Base-by-base conservation (phyloP, 2,113 vertebrate species). In the Salvelinus fontinalis region DNA sequence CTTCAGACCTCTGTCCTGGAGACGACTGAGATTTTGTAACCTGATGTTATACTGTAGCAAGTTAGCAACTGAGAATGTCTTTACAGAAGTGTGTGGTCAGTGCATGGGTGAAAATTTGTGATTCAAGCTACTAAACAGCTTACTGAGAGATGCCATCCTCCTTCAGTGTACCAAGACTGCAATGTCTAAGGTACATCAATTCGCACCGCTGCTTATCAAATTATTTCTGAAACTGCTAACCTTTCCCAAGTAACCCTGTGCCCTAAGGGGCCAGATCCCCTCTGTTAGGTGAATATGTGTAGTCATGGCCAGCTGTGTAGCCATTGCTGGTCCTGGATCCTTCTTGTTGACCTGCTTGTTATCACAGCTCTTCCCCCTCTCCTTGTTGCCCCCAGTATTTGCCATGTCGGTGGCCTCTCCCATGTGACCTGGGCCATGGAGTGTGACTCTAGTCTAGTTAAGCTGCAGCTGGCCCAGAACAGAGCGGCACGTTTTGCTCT, bases 291-390 rank as follows among this genome's bases (percentile, higher is more conserved):
- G 51, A 54, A 18, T 18, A 54, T 72, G 70, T 59, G 70, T 20
- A 69, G 71, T 70, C 71, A 83, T 72, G 64, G 3, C 22, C 26
- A 18, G 59, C 64, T 31, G 49, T 29, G 24, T 59, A 70, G 51
- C 74, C 75, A 3, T 20, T 34, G 39, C 77, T 26, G 79, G 2
- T 31, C 73, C 18, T 62, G 18, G 18, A 5, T 27, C 60, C 66
- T 60, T 83, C 70, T 74, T 79, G 67, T 71, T 24, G 2, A 39
- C 57, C n/a, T 22, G n/a, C n/a, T 62, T 22, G 59, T 62, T 62
- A 11, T 20, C 59, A 8, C 59, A 62, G 18, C 14, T 18, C 54
- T 57, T 5, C 54, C 39, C 39, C 9, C 39, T 44, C 39, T 44
- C 18, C 16, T 57, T 16, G 54, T 18, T 57, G 14, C 54, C 51